Evolutionary conservation across 2,888 invertebrate genomes (phyloP), one percentile per base, ranked within the genome.

Genomic region (Brachylomia viminalis): DNA sequence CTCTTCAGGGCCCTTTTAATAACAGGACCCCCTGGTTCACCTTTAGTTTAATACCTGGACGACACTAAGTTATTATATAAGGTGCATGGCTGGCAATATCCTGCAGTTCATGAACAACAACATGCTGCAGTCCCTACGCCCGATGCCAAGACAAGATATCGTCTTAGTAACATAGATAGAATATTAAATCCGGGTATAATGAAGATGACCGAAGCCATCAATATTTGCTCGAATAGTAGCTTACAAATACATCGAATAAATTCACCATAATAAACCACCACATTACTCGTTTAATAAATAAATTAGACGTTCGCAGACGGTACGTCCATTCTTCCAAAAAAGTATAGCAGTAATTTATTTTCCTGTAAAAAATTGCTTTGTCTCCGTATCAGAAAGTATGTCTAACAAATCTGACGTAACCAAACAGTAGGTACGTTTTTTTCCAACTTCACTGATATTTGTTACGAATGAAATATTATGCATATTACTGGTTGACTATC

Each of bases 311-410:
- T 78, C 49, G 64, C 58, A 74, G 75, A 64, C 45, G 76, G 49
- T 52, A 27, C 62, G 54, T 79, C 27, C n/a, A 30, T 79, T 17
- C 20, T 65, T 54, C 75, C 30, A 42, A 67, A 81, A 78, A 67
- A 66, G 65, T 75, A 75, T 54, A 66, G 49, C 59, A 66, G 52
- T 80, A 23, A 79, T 75, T 79, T 66, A 79, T 79, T 80, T 75
- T 49, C 47, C 11, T 38, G 59, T 61, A 75, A 79, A 79, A 66
- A 75, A 81, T 15, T 75, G n/a, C 66, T 81, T 81, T 75, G 76
- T 67, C 79, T 79, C 54, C 81, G 38, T 81, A 67, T 81, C 76
- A 79, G 67, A 81, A 81, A 75, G 79, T 81, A 75, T 75, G 76
- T 81, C 67, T 67, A 49, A 75, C 81, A 79, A 75, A 47, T 81